These are phyloP conservation scores for Sylvicola cinctus DNA, from an alignment of 2,888 invertebrate species.

Conservation along the genomic window DNA sequence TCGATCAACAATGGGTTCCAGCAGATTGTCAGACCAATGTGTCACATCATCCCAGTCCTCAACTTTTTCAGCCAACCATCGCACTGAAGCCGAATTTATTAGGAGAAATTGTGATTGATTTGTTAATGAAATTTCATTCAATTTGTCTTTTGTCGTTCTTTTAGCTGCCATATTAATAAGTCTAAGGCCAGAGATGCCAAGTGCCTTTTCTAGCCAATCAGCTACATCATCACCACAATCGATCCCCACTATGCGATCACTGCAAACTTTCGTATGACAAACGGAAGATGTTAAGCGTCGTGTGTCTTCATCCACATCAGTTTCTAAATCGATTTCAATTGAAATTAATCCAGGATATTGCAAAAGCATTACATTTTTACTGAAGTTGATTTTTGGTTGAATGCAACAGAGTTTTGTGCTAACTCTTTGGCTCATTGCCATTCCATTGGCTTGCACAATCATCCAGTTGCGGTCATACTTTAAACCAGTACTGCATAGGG, in stretches of 20 bases:
- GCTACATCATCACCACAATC: conserved; percentile 72
- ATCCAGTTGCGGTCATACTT: conserved; percentile 86
- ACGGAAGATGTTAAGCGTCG: conserved; percentile 22
- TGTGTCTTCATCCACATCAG: conserved; percentile 16
- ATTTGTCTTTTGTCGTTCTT: conserved; percentile 18
- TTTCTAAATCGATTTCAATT: conserved; percentile 33
- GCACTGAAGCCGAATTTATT: conserved; percentile 56
- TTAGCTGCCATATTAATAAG: conserved; percentile 29
- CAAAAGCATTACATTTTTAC: conserved; percentile 31
- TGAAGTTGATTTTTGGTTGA: conserved; percentile 45
- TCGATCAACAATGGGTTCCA: conserved; percentile 44
- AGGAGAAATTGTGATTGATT: conserved; percentile 77
- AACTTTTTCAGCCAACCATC: conserved; percentile 42
- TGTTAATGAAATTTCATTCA: conserved; percentile 36
- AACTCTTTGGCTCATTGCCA: conserved; percentile 75
- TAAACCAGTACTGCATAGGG: conserved; percentile 53
- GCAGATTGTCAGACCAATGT: conserved; percentile 25
- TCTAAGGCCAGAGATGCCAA: conserved; percentile 45
- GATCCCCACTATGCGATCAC: conserved; percentile 51
- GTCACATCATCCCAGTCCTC: conserved; percentile 21
- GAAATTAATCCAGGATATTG: conserved; percentile 37
- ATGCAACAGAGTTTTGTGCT: conserved; percentile 60
- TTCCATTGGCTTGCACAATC: conserved; percentile 63
- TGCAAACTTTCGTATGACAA: conserved; percentile 71
- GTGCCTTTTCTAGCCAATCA: conserved; percentile 56